Base-by-base conservation (phyloP, 1,140 invertebrate genomes). In the Aphidius gifuensis region DNA sequence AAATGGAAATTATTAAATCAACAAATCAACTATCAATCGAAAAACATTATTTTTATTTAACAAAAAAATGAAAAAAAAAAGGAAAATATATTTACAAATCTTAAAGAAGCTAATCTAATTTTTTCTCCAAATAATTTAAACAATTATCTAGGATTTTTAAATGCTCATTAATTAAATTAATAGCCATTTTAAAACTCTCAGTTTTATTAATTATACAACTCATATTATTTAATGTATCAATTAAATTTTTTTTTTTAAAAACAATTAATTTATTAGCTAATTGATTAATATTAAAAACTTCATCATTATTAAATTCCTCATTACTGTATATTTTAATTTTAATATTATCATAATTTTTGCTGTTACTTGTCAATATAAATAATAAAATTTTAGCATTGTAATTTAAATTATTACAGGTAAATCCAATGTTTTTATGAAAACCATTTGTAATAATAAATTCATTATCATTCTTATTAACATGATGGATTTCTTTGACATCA, bases 341-440 rank as follows among this genome's bases (percentile, higher is more conserved):
- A 67, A 78, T 77, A 54, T 68, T 43, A 42, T 71, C 43, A 38
- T 60, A 32, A 32, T 32, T 32, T 64, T 47, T 69, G 58, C 49
- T 68, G 63, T 21, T 62, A 62, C 62, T 73, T 74, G 45, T 62
- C 67, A n/a, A 71, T 58, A 58, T 61, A 60, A 75, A 83, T 50
- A 82, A 70, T 49, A 75, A 61, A 60, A 72, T 71, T 60, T 68
- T 72, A 4, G 74, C 74, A 75, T 82, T 83, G 69, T 84, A 86
- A 77, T 85, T 86, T 58, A 86, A 65, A 16, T 85, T 85, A 65
- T 80, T 76, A 4, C 71, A 70, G 65, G 80, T 83, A 64, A 85
- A 85, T 50, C 82, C 82, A 69, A 86, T 79, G 66, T 80, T 79
- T 65, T 78, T 69, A 62, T 81, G 58, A 23, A 87, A 78, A 63